Base-by-base conservation (phyloP, 2,888 invertebrate species). In the Deladenus siricidicola region DNA sequence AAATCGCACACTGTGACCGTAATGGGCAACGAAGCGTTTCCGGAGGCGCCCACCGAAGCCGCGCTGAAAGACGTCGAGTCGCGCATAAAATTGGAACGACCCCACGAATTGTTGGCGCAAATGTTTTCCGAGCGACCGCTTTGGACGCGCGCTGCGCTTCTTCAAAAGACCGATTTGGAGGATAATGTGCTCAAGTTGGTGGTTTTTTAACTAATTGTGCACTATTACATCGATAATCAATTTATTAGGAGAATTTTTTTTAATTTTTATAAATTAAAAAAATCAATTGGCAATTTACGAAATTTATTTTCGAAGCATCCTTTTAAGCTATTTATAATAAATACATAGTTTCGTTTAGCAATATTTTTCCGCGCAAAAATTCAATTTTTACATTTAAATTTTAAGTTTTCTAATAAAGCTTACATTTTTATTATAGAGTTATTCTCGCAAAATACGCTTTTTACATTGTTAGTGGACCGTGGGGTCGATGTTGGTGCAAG, bases 391-490 rank as follows among this genome's bases (percentile, higher is more conserved):
- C 19, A 4, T 28, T 49, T 24, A 4, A 50, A 50, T n/a, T 2
- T 17, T 29, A 24, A 24, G 49, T 48, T 48, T 2, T 48, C 17
- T n/a, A 19, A 48, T 23, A 21, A 29, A 24, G 4, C 30, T 3
- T 3, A 3, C 17, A 2, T 29, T 8, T 29, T n/a, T 21, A 28
- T 60, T 70, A 23, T 59, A 72, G 77, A 63, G 56, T 85, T 59
- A 83, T 92, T 17, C 82, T 93, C 61, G 91, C 94, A 0, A 85
- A 87, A 28, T 81, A 89, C 3, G 89, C 90, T 0, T 88, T 89
- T 79, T 89, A 90, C 79, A 89, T 88, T 80, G 84, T 85, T 56
- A 87, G 86, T 64, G 96, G 98, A 0, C 96, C 93, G 0, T 98
- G 93, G 91, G 84, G 45, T 6, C 23, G 87, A 56, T 85, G 89